Conservation (phyloP, 2,888 invertebrate genomes). For the Muscina levida region DNA sequence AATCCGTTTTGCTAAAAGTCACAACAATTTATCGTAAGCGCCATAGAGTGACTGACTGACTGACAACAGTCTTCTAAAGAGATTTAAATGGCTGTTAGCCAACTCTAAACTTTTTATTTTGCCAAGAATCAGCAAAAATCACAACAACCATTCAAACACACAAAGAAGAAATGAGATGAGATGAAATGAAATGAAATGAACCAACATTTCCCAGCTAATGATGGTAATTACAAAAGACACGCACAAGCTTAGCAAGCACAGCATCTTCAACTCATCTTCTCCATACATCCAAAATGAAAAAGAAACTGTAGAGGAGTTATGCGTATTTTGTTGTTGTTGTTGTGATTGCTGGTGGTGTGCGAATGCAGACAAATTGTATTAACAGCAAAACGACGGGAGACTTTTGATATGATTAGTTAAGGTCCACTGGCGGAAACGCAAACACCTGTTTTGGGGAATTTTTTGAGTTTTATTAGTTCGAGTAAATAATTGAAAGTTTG, state of each 20-base stretch:
- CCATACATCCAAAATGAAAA: neutral
- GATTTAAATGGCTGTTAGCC: neutral
- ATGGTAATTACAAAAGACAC: conserved; percentile 64
- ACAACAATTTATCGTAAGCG: conserved; percentile 50
- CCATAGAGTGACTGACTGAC: neutral
- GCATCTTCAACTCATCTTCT: conserved; percentile 20
- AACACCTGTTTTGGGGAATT: neutral
- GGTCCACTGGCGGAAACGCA: neutral
- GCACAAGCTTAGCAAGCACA: conserved; percentile 45
- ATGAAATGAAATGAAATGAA: too few relatives aligned
- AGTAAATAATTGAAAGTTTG: too few relatives aligned
- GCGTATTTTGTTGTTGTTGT: conserved; percentile 29
- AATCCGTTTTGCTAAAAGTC: conserved; percentile 54
- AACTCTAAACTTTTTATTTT: neutral
- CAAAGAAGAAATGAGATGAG: too few relatives aligned
- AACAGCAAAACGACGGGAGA: too few relatives aligned
- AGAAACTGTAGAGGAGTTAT: too few relatives aligned
- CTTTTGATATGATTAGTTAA: too few relatives aligned
- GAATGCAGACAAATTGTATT: conserved; percentile 22
- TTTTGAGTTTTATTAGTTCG: too few relatives aligned
- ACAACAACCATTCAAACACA: neutral
- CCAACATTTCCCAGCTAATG: conserved; percentile 38
- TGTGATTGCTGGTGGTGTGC: conserved; percentile 49
- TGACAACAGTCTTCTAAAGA: neutral
- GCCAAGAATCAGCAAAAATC: neutral